These are phyloP conservation scores for Emydoidea blandingii DNA, from an alignment of 2,797 vertebrate genomes.

Conservation along the genomic window DNA sequence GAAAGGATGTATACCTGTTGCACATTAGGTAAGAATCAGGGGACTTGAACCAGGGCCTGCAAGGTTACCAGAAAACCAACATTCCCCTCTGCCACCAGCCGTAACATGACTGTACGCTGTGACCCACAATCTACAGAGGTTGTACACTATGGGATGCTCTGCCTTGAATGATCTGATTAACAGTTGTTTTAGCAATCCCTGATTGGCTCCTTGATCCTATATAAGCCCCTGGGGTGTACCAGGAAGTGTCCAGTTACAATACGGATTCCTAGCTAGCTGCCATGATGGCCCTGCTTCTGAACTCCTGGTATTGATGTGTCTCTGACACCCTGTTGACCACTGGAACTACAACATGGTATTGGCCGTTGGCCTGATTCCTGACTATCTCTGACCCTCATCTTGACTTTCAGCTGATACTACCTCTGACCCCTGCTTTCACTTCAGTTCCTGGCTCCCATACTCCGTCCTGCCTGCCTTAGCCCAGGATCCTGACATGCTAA, in stretches of 20 bases:
- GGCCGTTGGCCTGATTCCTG: neutral
- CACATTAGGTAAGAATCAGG: neutral
- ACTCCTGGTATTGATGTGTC: neutral
- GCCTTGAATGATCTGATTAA: neutral
- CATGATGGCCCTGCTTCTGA: neutral
- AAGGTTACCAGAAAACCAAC: neutral
- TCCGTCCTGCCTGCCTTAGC: neutral
- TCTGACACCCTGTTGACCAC: neutral
- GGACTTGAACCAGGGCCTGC: neutral
- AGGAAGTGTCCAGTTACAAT: neutral
- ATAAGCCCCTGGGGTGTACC: neutral
- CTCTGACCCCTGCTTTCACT: neutral
- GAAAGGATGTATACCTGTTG: too few relatives aligned
- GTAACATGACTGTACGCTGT: neutral
- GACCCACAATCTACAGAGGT: neutral
- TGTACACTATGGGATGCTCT: neutral
- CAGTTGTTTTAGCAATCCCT: neutral
- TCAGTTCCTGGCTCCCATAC: neutral
- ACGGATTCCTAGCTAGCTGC: neutral
- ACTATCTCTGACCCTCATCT: neutral
- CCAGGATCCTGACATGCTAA: neutral
- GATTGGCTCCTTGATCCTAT: neutral
- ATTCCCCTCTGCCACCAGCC: neutral
- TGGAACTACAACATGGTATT: neutral
- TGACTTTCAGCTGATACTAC: neutral